Percentiles rank a stretch among this genome's conserved stretches.
Evolutionary conservation across 1,140 invertebrate species (phyloP).

Genomic region (Drosophila littoralis): DNA sequence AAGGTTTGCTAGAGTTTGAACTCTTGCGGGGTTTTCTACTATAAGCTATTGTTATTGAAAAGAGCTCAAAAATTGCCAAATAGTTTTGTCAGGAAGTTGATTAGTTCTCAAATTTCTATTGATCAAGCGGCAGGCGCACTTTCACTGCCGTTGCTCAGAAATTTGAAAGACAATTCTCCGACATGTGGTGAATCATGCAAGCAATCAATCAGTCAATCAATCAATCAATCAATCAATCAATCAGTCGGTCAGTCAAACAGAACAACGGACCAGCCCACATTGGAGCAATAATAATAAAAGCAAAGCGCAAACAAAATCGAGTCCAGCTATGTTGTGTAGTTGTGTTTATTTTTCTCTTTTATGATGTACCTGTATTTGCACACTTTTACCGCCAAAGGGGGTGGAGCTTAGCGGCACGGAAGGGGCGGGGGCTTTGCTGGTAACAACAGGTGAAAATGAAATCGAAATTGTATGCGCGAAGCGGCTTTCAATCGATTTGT

Average conservation of each 20-base stretch:
- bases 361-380: constrained; percentile 52
- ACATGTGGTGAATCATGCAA: constrained; percentile 24
- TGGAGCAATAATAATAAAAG: constrained; percentile 49
- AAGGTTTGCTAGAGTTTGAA: too few relatives aligned
- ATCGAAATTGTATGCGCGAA: constrained; percentile 58
- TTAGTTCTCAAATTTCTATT: constrained; percentile 7
- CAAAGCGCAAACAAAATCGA: constrained; percentile 9
- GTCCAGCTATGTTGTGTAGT: neutral
- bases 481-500: constrained; percentile 45
- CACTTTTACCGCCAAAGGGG: constrained; percentile 62
- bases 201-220: constrained; percentile 27
- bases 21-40: too few relatives aligned
- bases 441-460: constrained; percentile 76
- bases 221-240: constrained; percentile 17
- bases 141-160: constrained; percentile 21
- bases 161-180: constrained; percentile 28
- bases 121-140: constrained; percentile 20
- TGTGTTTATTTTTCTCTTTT: constrained; percentile 47
- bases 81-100: neutral
- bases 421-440: neutral
- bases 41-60: neutral
- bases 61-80: neutral
- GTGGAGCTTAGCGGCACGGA: too few relatives aligned
- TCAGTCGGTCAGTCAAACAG: constrained; percentile 35
- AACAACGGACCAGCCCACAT: constrained; percentile 43